These are phyloP conservation scores for Meloe dianella DNA, from an alignment of 2,888 invertebrate genomes.

Conservation along the genomic window DNA sequence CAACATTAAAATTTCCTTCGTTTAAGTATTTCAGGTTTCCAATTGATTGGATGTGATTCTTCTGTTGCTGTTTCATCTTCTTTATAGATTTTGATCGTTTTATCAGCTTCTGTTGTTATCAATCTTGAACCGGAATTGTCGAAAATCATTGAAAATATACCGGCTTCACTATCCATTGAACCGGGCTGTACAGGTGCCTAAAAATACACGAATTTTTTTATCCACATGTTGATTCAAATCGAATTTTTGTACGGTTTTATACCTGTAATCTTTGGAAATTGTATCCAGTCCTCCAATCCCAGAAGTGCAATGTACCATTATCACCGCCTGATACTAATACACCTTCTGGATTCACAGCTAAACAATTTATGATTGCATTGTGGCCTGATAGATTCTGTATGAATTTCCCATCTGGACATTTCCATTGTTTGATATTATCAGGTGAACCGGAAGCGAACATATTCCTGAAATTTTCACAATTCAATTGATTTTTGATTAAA, in stretches of 20 bases:
- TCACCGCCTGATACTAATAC: constrained; percentile 98
- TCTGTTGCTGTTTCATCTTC: constrained; percentile 96
- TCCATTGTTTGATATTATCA: constrained; percentile 99
- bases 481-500: constrained; percentile 20
- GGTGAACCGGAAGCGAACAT: constrained; percentile 98
- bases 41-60: constrained; percentile 95
- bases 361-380: constrained; percentile 95
- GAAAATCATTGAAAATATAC: constrained; percentile 94
- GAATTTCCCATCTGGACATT: constrained; percentile 96
- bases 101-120: constrained; percentile 97
- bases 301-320: constrained; percentile 95
- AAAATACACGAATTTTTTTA: too few relatives aligned
- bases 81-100: constrained; percentile 98
- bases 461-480: constrained; percentile 62
- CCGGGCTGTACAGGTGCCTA: constrained; percentile 96
- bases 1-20: constrained; percentile 84
- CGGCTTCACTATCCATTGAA: constrained; percentile 99
- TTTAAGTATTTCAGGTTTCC: constrained; percentile 96
- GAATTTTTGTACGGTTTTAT: background rate
- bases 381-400: constrained; percentile 97
- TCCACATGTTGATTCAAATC: background rate
- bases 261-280: constrained; percentile 90
- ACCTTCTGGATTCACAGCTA: constrained; percentile 93
- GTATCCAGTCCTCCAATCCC: constrained; percentile 99
- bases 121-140: constrained; percentile 94